These are phyloP conservation scores for Natator depressus DNA, from an alignment of 2,113 vertebrate species.

Conservation along the genomic window DNA sequence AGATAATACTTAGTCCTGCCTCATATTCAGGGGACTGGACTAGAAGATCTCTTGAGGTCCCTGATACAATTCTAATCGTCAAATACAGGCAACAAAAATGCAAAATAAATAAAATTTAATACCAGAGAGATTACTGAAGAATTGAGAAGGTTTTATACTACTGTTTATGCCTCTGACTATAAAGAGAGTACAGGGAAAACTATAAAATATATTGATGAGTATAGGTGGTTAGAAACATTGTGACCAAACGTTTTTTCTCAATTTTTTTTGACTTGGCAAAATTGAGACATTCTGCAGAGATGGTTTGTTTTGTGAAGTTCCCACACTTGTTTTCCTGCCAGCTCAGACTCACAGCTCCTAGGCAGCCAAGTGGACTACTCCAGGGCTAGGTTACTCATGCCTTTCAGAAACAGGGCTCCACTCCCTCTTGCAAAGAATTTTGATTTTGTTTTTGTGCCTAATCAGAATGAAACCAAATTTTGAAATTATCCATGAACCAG, in stretches of 20 bases:
- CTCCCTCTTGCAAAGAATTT: not conserved
- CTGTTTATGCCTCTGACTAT: not conserved
- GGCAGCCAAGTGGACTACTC: not conserved
- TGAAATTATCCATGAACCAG: not conserved
- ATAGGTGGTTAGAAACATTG: not conserved
- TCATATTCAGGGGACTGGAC: not conserved
- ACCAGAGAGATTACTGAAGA: not conserved
- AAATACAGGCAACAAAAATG: not conserved
- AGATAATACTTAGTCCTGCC: not conserved
- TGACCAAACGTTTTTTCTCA: not conserved
- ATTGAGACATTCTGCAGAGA: not conserved
- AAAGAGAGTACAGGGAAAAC: not conserved
- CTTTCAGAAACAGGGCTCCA: not conserved
- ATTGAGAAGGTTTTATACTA: not conserved
- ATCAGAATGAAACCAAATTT: not conserved
- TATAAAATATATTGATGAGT: not conserved
- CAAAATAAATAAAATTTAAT: not conserved
- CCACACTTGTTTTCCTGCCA: not conserved
- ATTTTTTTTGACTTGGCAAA: not conserved
- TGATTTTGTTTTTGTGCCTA: not conserved
- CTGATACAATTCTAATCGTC: not conserved
- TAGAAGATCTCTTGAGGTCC: not conserved
- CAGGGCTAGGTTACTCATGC: not conserved
- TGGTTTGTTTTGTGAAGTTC: not conserved
- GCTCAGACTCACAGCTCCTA: not conserved